phyloP scores from a whole-genome alignment of 2,113 vertebrate genomes.

The Leptocoma aspasia region DNA sequence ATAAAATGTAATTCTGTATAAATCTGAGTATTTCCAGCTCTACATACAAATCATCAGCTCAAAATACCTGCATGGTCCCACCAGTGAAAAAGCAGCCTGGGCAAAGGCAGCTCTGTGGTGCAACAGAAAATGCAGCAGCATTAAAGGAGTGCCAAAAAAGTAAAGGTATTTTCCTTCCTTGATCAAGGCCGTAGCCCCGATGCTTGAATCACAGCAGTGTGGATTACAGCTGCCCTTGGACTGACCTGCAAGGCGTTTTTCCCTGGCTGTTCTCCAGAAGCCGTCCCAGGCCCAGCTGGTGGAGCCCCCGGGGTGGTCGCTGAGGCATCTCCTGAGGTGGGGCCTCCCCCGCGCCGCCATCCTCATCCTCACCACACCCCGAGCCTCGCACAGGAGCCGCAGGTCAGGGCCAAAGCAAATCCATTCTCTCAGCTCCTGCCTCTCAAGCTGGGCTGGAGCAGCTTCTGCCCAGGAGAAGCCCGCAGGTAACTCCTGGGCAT shows the following conservation, averaged over 20 bases:
- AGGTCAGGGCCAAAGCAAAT: not conserved
- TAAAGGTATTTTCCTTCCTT: not conserved
- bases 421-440: not conserved
- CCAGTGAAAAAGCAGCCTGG: not conserved
- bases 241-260: constrained; percentile 79
- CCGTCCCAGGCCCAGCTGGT: constrained; percentile 77
- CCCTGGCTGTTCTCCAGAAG: constrained; percentile 81
- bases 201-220: not conserved
- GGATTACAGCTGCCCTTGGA: not conserved
- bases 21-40: not conserved
- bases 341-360: constrained; percentile 61
- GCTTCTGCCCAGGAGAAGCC: constrained; percentile 58
- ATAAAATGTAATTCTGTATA: not conserved
- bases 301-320: constrained; percentile 77
- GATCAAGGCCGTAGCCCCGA: not conserved
- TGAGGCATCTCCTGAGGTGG: constrained; percentile 77
- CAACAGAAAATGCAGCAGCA: fast-evolving
- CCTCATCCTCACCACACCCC: not conserved
- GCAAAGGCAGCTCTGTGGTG: not conserved
- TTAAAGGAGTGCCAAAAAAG: not conserved
- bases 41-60: not conserved
- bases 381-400: not conserved
- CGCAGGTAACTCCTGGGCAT: constrained; percentile 60
- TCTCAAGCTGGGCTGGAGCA: not conserved
- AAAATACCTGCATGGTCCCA: not conserved